A percentile compares a stretch with the other conserved stretches of the same genome.
Conservation (phyloP, 2,797 vertebrate species). For the Gymnoscopelus braueri region DNA sequence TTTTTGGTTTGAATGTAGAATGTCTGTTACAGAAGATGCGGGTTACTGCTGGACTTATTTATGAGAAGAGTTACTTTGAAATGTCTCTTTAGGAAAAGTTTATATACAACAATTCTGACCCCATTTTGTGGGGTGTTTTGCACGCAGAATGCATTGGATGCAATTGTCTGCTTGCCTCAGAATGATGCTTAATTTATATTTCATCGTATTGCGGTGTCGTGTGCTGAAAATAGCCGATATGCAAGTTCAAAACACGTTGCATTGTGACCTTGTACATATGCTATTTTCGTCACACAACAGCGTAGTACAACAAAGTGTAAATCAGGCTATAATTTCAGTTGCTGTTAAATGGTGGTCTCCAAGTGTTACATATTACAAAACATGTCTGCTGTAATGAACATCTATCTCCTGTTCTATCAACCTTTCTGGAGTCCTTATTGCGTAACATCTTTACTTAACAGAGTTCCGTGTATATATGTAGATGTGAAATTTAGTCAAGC, state of each 20-base stretch:
- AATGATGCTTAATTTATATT: too few relatives aligned
- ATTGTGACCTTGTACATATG: too few relatives aligned
- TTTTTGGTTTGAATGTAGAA: conserved; percentile 43
- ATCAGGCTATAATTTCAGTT: conserved; percentile 21
- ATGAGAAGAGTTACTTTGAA: conserved; percentile 42
- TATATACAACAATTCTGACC: conserved; percentile 36
- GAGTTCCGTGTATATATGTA: conserved; percentile 43
- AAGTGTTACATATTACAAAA: conserved; percentile 37
- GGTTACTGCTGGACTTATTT: conserved; percentile 69
- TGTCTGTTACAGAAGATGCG: conserved; percentile 64
- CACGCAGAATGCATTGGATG: conserved; percentile 36
- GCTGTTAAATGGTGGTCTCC: conserved; percentile 50
- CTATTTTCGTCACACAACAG: too few relatives aligned
- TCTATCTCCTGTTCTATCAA: conserved; percentile 28
- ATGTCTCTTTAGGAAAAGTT: conserved; percentile 7
- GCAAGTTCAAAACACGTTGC: too few relatives aligned
- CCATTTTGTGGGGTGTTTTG: conserved; percentile 54
- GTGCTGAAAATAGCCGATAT: too few relatives aligned
- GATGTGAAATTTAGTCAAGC: conserved; percentile 60
- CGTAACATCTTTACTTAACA: conserved; percentile 30
- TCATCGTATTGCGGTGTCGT: too few relatives aligned
- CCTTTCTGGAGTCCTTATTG: conserved; percentile 30
- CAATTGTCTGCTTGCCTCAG: conserved; percentile 43
- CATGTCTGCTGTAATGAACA: conserved; percentile 37
- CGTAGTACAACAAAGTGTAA: too few relatives aligned